Conservation (phyloP, 2,888 invertebrate species). For the Agrotis puta region DNA sequence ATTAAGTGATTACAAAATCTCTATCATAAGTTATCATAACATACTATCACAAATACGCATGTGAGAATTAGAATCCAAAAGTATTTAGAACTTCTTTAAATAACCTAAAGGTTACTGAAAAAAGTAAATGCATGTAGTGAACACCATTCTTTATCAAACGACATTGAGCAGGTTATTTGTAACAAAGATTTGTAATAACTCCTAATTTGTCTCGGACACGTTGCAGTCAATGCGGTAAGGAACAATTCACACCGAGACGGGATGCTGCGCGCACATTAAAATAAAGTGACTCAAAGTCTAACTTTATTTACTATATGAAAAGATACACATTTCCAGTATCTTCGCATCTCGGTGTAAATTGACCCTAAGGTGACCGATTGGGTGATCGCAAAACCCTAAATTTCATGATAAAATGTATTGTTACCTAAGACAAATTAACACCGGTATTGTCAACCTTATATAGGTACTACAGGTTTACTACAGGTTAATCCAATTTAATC, state of each 20-base stretch:
- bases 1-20: neutral
- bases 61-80: conserved; percentile 9
- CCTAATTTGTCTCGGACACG: neutral
- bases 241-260: too few relatives aligned
- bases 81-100: conserved; percentile 3
- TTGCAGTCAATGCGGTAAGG: too few relatives aligned
- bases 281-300: too few relatives aligned
- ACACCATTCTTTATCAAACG: neutral
- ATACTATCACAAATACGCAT: neutral
- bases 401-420: neutral
- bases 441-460: neutral
- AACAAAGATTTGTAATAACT: neutral
- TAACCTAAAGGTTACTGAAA: conserved; percentile 4
- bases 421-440: neutral
- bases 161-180: too few relatives aligned
- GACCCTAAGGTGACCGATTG: too few relatives aligned
- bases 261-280: too few relatives aligned
- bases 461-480: neutral
- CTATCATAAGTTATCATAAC: too few relatives aligned
- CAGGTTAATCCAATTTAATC: conserved; percentile 31
- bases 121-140: neutral
- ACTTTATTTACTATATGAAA: too few relatives aligned
- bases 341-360: too few relatives aligned
- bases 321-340: too few relatives aligned
- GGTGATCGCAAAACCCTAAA: neutral